Conservation (phyloP, 2,888 invertebrate species). For the Stegophylla sp. region DNA sequence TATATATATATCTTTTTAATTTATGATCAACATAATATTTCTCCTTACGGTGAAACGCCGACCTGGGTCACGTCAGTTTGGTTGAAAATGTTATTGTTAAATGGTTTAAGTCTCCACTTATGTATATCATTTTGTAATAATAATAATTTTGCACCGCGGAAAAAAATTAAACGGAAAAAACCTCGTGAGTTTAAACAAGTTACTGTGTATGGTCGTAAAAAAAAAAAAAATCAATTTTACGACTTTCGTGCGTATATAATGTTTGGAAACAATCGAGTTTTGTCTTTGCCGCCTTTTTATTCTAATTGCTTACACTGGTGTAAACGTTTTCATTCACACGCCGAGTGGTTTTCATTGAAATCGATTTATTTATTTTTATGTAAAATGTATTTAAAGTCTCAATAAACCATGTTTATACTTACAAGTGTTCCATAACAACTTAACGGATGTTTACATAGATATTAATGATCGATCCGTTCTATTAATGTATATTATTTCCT, state of each 20-base stretch:
- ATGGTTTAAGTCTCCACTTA: neutral
- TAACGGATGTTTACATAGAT: slow-evolving; percentile 7
- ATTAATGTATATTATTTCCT: neutral
- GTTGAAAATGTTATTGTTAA: slow-evolving; percentile 1
- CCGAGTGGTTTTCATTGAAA: slow-evolving; percentile 41
- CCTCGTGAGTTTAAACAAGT: slow-evolving; percentile 43
- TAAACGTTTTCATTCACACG: slow-evolving; percentile 53
- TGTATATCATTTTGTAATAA: slow-evolving; percentile 8
- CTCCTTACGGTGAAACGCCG: neutral
- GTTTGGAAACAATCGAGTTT: slow-evolving; percentile 42
- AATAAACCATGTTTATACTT: slow-evolving; percentile 28
- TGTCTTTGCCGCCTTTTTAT: slow-evolving; percentile 32
- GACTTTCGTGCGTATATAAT: slow-evolving; percentile 30
- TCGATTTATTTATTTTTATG: slow-evolving; percentile 32
- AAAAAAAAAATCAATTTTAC: slow-evolving; percentile 51
- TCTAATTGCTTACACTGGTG: slow-evolving; percentile 46
- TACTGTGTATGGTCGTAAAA: slow-evolving; percentile 47
- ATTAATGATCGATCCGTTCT: neutral
- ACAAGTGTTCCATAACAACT: slow-evolving; percentile 16
- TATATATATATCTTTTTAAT: slow-evolving; percentile 16
- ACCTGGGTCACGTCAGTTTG: slow-evolving; percentile 20
- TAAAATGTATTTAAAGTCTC: slow-evolving; percentile 18
- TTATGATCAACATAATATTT: slow-evolving; percentile 13
- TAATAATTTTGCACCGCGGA: slow-evolving; percentile 26
- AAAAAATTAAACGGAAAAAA: neutral